Evolutionary conservation across 2,888 invertebrate genomes (phyloP), one percentile per base, ranked within the genome.

Genomic region (Drosophila merina): DNA sequence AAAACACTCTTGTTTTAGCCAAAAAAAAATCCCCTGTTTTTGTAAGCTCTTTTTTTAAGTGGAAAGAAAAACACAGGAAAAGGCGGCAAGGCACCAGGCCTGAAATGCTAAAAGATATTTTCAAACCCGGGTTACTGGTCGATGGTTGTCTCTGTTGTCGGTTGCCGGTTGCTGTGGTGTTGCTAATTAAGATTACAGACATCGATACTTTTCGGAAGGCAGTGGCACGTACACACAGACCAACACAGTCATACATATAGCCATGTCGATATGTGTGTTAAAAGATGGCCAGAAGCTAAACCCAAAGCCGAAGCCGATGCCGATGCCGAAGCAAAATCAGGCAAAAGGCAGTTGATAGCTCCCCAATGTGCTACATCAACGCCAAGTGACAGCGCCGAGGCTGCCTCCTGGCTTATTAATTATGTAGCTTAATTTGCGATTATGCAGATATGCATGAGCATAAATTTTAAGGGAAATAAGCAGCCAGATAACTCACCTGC

Each of bases 391-490:
- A 79, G 74, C 63, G 58, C 20, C 57, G 64, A 57, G 54, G 67
- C 58, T 67, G 40, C 31, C 57, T 54, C 64, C 67, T 57, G 72
- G 67, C 86, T 83, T 83, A 83, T 85, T 87, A 85, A 85, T 85
- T 85, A 85, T 86, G 80, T 78, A 82, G 80, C 79, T 85, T 86
- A 86, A 84, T 82, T 84, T 86, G 82, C 84, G 85, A 86, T 84
- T 85, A 85, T 82, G 85, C 84, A 85, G 80, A 82, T 80, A 85
- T 56, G 66, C 66, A 72, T 68, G 72, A 78, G 78, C 80, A 84
- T 84, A 78, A 73, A 84, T 84, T 80, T 81, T 62, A 44, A 72
- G 71, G 73, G 74, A 71, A 69, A 74, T 76, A 64, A 75, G 66
- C 71, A 76, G 75, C 49, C 76, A 58, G 75, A 85, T 86, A 85